Evolutionary conservation across 1,140 invertebrate species (phyloP), one percentile per base, ranked within the genome.

Genomic region (Philaenus spumarius): DNA sequence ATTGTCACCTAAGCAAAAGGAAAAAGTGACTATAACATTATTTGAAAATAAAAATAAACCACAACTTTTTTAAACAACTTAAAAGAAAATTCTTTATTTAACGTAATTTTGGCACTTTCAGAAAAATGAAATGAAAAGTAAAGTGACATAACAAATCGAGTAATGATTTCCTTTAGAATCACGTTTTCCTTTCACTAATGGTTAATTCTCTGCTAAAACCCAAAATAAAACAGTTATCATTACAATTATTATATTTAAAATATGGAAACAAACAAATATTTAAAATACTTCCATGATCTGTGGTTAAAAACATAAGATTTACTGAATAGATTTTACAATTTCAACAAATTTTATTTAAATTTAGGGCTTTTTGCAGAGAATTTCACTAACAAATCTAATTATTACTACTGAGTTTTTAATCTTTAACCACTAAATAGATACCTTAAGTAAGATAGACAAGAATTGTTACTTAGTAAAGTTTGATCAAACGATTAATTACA

Each of bases 1-100:
- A 67, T 69, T 69, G 68, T 69, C 66, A 66, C 61, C 60, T 54
- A 59, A 62, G 59, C 56, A 58, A 59, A 61, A 61, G 60, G 63
- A 59, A 60, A 62, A 59, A 55, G 48, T 59, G 45, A 59, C 53
- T 47, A n/a, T n/a, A n/a, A 51, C 48, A 15, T 15, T 26, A 51
- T 34, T 51, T 15, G 12, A 17, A 34, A 26, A 51, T 51, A 24
- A 22, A 47, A n/a, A n/a, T n/a, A n/a, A n/a, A n/a, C n/a, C n/a
- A 24, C 45, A 22, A 47, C 45, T 24, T 26, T 34, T 20, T 24
- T 30, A 20, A 26, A 35, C 20, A 47, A 30, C 45, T 48, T 17
- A 24, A 42, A 37, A 54, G 22, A 45, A 47, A 47, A 43, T 23
- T 15, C n/a, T 34, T 3, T 35, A 34, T 26, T 12, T 35, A 47